These are phyloP conservation scores for Rhingia campestris DNA, from an alignment of 2,888 invertebrate genomes.

Conservation along the genomic window DNA sequence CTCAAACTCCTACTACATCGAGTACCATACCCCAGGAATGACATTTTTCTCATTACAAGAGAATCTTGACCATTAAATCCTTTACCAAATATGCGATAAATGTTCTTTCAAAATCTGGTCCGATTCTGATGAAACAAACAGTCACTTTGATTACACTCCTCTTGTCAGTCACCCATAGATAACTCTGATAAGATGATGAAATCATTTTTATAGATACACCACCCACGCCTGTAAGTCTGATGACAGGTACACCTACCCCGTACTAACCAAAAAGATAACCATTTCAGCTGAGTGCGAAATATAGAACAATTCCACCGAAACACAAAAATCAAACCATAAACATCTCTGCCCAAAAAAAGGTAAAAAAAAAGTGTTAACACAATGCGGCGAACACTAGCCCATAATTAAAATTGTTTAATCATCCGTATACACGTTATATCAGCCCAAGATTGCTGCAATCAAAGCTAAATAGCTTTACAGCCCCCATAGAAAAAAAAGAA, in stretches of 20 bases:
- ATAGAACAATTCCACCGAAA: slow-evolving; percentile 17
- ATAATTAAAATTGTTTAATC: slow-evolving; percentile 73
- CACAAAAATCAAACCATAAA: slow-evolving; percentile 48
- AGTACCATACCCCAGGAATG: no score
- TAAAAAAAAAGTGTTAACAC: slow-evolving; percentile 3
- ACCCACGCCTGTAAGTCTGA: slow-evolving; percentile 1
- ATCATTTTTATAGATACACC: slow-evolving; percentile 54
- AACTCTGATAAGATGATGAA: slow-evolving; percentile 58
- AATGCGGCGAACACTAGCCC: slow-evolving; percentile 45
- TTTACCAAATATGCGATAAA: no score
- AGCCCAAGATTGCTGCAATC: slow-evolving; percentile 64
- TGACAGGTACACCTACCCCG: neutral
- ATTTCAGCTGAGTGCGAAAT: slow-evolving; percentile 37
- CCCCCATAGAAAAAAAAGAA: neutral
- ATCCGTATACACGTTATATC: slow-evolving; percentile 64
- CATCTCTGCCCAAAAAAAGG: slow-evolving; percentile 10
- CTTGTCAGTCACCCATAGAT: slow-evolving; percentile 14
- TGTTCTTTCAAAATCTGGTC: no score
- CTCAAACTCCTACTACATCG: no score
- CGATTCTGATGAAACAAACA: no score
- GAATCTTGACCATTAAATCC: no score
- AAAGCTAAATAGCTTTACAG: slow-evolving; percentile 66
- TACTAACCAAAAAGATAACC: slow-evolving; percentile 33
- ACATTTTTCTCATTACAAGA: no score
- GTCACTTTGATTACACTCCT: neutral